A percentile compares a stretch with the other conserved stretches of the same genome.
phyloP scores from a whole-genome alignment of 2,113 vertebrate species.

The Azemiops feae region DNA sequence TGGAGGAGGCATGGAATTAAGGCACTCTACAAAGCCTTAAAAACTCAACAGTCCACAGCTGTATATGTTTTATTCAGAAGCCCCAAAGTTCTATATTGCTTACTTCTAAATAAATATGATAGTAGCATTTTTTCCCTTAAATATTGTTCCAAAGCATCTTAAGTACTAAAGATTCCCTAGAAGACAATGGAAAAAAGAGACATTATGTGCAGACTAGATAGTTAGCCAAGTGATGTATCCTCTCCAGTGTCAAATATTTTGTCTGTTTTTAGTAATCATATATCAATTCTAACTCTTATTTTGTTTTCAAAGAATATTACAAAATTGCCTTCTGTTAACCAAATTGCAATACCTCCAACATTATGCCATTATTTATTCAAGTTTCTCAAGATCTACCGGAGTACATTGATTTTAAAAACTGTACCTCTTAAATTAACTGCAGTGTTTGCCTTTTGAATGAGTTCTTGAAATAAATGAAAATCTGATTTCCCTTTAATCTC shows the following conservation, averaged over 20 bases:
- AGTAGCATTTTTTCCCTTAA: neutral
- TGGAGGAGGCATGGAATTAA: constrained; percentile 47
- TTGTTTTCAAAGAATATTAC: neutral
- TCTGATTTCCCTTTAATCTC: neutral
- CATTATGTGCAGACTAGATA: neutral
- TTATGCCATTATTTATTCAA: neutral
- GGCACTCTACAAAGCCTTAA: constrained; percentile 25
- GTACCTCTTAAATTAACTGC: neutral
- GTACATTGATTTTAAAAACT: neutral
- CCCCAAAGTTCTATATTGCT: neutral
- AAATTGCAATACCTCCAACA: neutral
- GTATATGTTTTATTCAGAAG: neutral
- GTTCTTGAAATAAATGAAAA: neutral
- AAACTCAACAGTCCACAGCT: neutral
- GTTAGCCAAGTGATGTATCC: neutral
- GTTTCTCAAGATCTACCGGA: neutral
- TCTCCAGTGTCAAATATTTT: neutral
- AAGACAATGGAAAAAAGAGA: neutral
- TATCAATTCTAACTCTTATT: neutral
- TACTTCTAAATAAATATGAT: neutral
- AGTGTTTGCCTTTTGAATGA: neutral
- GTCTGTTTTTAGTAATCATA: too few species aligned
- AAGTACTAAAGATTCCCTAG: neutral
- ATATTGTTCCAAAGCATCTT: neutral
- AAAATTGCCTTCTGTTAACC: neutral